These are phyloP conservation scores for Metalampra italica DNA, from an alignment of 2,888 invertebrate genomes.

Conservation along the genomic window DNA sequence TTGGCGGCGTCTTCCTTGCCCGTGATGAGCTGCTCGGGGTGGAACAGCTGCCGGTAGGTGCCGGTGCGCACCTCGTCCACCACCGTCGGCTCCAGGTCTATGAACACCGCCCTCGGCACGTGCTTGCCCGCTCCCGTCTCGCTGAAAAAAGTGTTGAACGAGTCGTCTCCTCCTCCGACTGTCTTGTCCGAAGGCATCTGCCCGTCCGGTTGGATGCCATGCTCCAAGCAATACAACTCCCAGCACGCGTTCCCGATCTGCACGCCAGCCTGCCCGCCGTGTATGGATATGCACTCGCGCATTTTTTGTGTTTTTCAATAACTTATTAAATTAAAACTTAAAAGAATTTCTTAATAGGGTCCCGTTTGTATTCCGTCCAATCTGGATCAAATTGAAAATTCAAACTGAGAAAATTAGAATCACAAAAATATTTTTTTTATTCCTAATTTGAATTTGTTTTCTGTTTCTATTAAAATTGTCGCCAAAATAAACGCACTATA, in stretches of 20 bases:
- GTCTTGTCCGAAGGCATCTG: constrained; percentile 91
- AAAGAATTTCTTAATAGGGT: constrained; percentile 12
- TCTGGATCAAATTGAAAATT: constrained; percentile 30
- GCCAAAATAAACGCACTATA: too few species aligned
- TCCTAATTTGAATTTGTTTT: too few species aligned
- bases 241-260: constrained; percentile 93
- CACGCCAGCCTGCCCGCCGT: constrained; percentile 81
- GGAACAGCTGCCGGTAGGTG: constrained; percentile 96
- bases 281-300: constrained; percentile 74
- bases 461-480: too few species aligned
- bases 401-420: constrained; percentile 22
- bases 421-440: not conserved
- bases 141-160: constrained; percentile 95
- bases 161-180: constrained; percentile 92
- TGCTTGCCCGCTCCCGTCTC: constrained; percentile 98
- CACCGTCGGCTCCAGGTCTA: constrained; percentile 97
- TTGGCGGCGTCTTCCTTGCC: constrained; percentile 98
- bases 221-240: constrained; percentile 90
- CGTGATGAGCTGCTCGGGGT: constrained; percentile 96
- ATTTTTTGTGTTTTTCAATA: constrained; percentile 39
- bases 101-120: constrained; percentile 95
- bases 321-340: constrained; percentile 46
- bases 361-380: constrained; percentile 18
- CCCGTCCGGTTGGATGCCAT: constrained; percentile 90
- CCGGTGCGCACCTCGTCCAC: constrained; percentile 93